Evolutionary conservation across 2,797 vertebrate species (phyloP).

Genomic region (Arnoldichthys spilopterus): DNA sequence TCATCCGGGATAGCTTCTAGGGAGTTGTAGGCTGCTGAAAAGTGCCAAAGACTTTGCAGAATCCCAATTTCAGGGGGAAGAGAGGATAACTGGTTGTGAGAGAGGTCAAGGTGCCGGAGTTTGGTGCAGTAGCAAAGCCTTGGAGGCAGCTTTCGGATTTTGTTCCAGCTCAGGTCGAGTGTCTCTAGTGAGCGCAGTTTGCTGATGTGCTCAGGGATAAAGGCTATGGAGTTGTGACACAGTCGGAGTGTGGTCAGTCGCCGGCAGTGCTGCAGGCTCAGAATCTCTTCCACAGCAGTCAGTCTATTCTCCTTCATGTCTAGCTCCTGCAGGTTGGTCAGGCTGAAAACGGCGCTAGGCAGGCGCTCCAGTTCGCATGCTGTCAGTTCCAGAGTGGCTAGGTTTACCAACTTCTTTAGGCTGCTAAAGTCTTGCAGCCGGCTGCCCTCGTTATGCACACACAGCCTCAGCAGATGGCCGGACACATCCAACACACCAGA

Average conservation of each 20-base stretch:
- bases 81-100: slow-evolving; percentile 83
- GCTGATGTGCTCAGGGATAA: slow-evolving; percentile 87
- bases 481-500: slow-evolving; percentile 80
- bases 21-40: slow-evolving; percentile 85
- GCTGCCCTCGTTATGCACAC: slow-evolving; percentile 82
- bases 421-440: slow-evolving; percentile 83
- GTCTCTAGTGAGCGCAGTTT: slow-evolving; percentile 84
- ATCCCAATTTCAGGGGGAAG: slow-evolving; percentile 84
- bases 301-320: slow-evolving; percentile 88
- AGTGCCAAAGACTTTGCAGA: slow-evolving; percentile 83
- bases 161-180: slow-evolving; percentile 87
- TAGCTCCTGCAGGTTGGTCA: slow-evolving; percentile 83
- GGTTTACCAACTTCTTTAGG: slow-evolving; percentile 83
- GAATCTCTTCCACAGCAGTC: slow-evolving; percentile 87
- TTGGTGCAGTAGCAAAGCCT: slow-evolving; percentile 84
- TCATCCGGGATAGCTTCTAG: slow-evolving; percentile 85
- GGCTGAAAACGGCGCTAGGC: slow-evolving; percentile 88
- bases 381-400: slow-evolving; percentile 82
- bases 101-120: slow-evolving; percentile 85
- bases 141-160: slow-evolving; percentile 79
- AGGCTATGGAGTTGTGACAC: slow-evolving; percentile 88
- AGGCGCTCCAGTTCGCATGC: slow-evolving; percentile 87
- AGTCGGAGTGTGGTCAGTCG: slow-evolving; percentile 82
- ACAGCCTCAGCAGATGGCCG: slow-evolving; percentile 78
- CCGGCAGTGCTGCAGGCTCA: slow-evolving; percentile 89